Base-by-base conservation (phyloP, 2,113 vertebrate genomes). In the Hypomesus transpacificus region DNA sequence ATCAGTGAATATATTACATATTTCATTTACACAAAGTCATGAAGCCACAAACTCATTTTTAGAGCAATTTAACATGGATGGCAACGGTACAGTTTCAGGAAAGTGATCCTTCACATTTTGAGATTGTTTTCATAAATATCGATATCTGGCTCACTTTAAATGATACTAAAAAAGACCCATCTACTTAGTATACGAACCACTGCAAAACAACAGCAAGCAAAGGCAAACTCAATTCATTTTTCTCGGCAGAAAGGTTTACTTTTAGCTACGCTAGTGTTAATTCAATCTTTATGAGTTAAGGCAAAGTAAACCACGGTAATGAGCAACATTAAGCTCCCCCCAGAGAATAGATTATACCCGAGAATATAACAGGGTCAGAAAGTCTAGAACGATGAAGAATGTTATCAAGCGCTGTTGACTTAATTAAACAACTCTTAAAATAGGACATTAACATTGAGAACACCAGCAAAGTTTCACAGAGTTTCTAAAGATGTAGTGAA, bases 371-470 rank as follows among this genome's bases (percentile, higher is more conserved):
- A 77, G 79, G 66, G 80, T 82, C 81, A 83, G 80, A 84, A 86
- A 78, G 80, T 83, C 82, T 72, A 78, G 70, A 82, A 74, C 67
- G 78, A 83, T 87, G 87, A 83, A 78, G 66, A 79, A 77, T 65
- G 74, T 83, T 85, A 83, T 84, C 76, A 77, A 72, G 34, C 59
- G 28, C 70, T 26, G 74, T 70, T 58, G 77, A 75, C 75, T 56
- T 80, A 80, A 79, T 86, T 68, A 70, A 52, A 21, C 17, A 8
- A 72, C 68, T 60, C 71, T 71, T 75, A 78, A 79, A 86, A 87
- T 82, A 84, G 73, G 71, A 80, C 80, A 83, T 84, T 83, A 82
- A 75, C 75, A 71, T 57, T 73, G 71, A 69, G 78, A 77, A 73
- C 75, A 53, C 75, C 77, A 81, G 76, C 78, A 63, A 70, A 8